A percentile compares a stretch with the other conserved stretches of the same genome.
These are phyloP conservation scores for Trochalopteron elliotii DNA, from an alignment of 2,113 vertebrate species.

Conservation along the genomic window DNA sequence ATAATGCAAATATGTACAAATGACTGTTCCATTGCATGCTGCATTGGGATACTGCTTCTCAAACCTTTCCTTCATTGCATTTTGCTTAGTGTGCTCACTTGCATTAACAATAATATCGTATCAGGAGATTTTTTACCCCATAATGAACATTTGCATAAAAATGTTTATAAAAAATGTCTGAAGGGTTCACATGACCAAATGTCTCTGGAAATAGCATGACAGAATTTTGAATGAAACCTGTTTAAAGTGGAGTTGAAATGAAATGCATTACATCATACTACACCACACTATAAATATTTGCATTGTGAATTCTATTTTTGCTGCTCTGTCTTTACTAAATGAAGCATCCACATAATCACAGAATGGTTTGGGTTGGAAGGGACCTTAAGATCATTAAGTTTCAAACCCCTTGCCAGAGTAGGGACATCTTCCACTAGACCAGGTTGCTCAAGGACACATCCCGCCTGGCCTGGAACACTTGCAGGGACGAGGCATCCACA, in stretches of 20 bases:
- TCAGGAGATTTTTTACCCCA: neutral
- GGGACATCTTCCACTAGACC: neutral
- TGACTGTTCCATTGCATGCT: neutral
- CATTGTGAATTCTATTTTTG: neutral
- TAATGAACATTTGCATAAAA: neutral
- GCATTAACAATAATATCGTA: fast-evolving
- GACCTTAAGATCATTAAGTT: neutral
- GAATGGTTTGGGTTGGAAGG: neutral
- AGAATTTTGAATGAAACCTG: neutral
- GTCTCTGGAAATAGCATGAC: neutral
- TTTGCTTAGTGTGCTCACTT: neutral
- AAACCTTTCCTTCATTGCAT: neutral
- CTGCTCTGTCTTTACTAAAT: neutral
- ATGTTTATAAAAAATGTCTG: neutral
- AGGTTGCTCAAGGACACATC: neutral
- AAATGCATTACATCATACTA: neutral
- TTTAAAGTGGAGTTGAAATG: neutral
- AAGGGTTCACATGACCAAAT: neutral
- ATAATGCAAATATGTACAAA: neutral
- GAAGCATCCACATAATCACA: neutral
- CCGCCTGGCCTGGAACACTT: neutral
- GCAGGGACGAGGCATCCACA: neutral
- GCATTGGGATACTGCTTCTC: neutral
- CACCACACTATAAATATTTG: neutral
- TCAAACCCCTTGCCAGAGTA: neutral